Conservation (phyloP, 2,888 invertebrate genomes). For the Campopleginae sp. region DNA sequence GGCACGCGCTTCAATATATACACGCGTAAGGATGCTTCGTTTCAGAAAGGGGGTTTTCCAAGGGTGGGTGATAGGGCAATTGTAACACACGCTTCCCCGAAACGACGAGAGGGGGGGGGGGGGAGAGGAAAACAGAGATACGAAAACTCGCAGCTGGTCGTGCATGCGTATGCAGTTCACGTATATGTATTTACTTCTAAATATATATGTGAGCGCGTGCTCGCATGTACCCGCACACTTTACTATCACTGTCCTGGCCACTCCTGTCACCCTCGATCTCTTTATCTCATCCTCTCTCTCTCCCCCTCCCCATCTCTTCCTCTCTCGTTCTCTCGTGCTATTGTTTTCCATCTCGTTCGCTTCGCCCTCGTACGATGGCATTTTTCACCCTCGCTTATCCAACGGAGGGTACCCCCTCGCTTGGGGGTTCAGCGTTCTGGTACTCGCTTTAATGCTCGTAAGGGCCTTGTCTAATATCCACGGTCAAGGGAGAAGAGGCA, state of each 20-base stretch:
- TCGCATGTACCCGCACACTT: slow-evolving; percentile 63
- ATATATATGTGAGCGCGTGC: slow-evolving; percentile 44
- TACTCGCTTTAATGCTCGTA: slow-evolving; percentile 51
- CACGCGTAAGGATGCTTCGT: slow-evolving; percentile 27
- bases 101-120: slow-evolving; percentile 11
- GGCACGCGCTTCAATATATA: slow-evolving; percentile 50
- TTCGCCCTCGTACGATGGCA: background rate
- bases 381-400: slow-evolving; percentile 45
- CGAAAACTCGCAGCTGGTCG: slow-evolving; percentile 69
- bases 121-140: slow-evolving; percentile 61
- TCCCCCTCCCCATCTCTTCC: slow-evolving; percentile 29
- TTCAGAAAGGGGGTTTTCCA: slow-evolving; percentile 53
- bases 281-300: slow-evolving; percentile 42
- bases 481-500: slow-evolving; percentile 49
- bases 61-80: slow-evolving; percentile 60
- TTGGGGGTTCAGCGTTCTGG: slow-evolving; percentile 51
- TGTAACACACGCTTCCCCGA: background rate
- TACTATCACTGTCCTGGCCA: slow-evolving; percentile 55
- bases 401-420: slow-evolving; percentile 11
- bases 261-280: slow-evolving; percentile 47
- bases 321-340: slow-evolving; percentile 9
- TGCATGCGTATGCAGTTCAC: slow-evolving; percentile 63
- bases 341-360: background rate
- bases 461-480: slow-evolving; percentile 30
- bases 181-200: slow-evolving; percentile 19